Conservation (phyloP, 2,797 vertebrate species). For the Octomys mimax region DNA sequence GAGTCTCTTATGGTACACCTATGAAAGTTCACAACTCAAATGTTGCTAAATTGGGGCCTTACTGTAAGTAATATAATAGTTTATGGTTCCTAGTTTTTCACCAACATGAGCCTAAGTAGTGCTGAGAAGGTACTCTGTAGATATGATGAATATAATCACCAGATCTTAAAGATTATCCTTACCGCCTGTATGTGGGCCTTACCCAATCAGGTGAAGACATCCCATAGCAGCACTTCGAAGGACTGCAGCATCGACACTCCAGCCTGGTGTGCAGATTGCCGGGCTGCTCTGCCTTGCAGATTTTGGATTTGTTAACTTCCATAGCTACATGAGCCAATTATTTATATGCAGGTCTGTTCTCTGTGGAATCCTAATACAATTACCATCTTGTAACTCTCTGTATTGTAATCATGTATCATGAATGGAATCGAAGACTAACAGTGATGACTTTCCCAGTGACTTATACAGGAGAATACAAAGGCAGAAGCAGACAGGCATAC, state of each 20-base stretch:
- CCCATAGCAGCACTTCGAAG: not conserved
- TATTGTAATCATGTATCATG: not conserved
- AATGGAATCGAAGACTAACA: not conserved
- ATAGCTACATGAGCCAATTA: not conserved
- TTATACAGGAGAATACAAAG: rapidly evolving
- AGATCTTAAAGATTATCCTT: not conserved
- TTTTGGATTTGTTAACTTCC: not conserved
- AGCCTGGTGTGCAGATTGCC: not conserved
- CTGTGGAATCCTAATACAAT: not conserved
- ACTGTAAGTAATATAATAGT: not conserved
- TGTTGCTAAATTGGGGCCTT: not conserved
- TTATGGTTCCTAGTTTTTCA: not conserved
- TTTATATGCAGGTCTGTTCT: not conserved
- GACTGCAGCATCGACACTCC: not conserved
- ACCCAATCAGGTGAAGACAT: not conserved
- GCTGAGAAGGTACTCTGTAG: not conserved
- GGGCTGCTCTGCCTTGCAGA: not conserved
- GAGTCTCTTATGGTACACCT: not conserved
- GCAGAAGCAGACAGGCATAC: constrained; percentile 7
- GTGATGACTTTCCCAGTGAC: not conserved
- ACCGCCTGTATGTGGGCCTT: too few species aligned
- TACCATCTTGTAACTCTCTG: not conserved
- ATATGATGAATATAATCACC: not conserved
- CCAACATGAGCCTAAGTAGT: not conserved
- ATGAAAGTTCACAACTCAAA: not conserved